Evolutionary conservation across 2,797 vertebrate genomes (phyloP).

Genomic region (Dipus sagitta): DNA sequence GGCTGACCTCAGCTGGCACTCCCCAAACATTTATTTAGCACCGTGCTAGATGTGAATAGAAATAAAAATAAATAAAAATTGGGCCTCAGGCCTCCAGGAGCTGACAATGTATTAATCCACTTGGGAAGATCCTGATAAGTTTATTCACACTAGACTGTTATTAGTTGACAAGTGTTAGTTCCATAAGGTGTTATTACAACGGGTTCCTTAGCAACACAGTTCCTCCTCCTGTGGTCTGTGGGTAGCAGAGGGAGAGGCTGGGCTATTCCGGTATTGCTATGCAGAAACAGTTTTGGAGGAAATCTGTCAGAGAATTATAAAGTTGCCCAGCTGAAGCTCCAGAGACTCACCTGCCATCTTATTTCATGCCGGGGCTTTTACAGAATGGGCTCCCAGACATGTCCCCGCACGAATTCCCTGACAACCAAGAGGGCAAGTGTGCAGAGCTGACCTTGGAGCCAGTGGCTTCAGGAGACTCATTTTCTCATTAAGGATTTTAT

Average conservation of each 20-base stretch:
- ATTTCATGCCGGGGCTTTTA: conserved; percentile 63
- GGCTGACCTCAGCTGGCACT: conserved; percentile 15
- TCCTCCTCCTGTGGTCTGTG: not conserved
- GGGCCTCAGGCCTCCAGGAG: not conserved
- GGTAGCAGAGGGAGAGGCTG: not conserved
- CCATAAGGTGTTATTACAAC: conserved; percentile 60
- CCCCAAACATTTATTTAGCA: conserved; percentile 61
- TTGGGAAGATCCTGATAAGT: conserved; percentile 66
- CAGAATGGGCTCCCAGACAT: conserved; percentile 36
- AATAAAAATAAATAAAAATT: conserved; percentile 74
- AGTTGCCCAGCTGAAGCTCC: conserved; percentile 62
- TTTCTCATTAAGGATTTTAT: conserved; percentile 78
- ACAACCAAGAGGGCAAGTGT: conserved; percentile 58
- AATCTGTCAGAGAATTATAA: conserved; percentile 70
- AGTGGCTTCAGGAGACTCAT: conserved; percentile 63
- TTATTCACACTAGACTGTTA: conserved; percentile 75
- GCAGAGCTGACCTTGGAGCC: conserved; percentile 63
- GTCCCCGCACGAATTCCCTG: conserved; percentile 52
- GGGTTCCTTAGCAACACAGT: conserved; percentile 71
- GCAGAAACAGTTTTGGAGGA: conserved; percentile 55
- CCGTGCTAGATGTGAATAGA: conserved; percentile 19
- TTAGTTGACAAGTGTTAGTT: conserved; percentile 71
- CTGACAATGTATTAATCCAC: conserved; percentile 69
- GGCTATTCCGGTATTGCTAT: not conserved
- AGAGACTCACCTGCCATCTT: conserved; percentile 63